Evolutionary conservation across 2,797 vertebrate species (phyloP).

Genomic region (Chanos chanos): DNA sequence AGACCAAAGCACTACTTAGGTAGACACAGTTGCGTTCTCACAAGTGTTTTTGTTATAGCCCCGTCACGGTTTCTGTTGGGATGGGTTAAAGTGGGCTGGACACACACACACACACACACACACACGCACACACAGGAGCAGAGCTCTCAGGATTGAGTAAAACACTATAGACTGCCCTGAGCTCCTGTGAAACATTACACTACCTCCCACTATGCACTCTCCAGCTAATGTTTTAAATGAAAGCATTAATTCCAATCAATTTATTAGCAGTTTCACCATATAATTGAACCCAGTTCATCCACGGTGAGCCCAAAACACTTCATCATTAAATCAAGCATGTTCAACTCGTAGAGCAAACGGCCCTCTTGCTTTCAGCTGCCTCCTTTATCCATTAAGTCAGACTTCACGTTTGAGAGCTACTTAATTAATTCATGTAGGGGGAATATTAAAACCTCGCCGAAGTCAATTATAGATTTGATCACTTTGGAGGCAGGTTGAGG

Average conservation of each 20-base stretch:
- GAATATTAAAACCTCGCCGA: conserved; percentile 61
- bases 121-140: too few relatives aligned
- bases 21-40: too few relatives aligned
- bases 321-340: conserved; percentile 72
- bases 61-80: too few relatives aligned
- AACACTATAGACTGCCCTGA: neutral
- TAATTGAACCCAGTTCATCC: conserved; percentile 67
- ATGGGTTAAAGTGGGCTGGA: too few relatives aligned
- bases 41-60: too few relatives aligned
- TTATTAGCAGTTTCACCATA: conserved; percentile 60
- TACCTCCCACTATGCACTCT: conserved; percentile 51
- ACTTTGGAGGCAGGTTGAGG: conserved; percentile 43
- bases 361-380: conserved; percentile 49
- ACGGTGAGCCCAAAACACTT: conserved; percentile 65
- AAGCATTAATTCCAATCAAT: conserved; percentile 72
- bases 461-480: conserved; percentile 50
- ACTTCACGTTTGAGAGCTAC: conserved; percentile 63
- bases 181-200: too few relatives aligned
- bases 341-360: conserved; percentile 50
- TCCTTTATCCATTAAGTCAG: conserved; percentile 67
- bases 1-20: too few relatives aligned
- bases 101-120: too few relatives aligned
- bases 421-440: conserved; percentile 51
- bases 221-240: conserved; percentile 65
- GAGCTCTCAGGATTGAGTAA: too few relatives aligned